Conservation (phyloP, 2,888 invertebrate genomes). For the Ochropleura plecta region DNA sequence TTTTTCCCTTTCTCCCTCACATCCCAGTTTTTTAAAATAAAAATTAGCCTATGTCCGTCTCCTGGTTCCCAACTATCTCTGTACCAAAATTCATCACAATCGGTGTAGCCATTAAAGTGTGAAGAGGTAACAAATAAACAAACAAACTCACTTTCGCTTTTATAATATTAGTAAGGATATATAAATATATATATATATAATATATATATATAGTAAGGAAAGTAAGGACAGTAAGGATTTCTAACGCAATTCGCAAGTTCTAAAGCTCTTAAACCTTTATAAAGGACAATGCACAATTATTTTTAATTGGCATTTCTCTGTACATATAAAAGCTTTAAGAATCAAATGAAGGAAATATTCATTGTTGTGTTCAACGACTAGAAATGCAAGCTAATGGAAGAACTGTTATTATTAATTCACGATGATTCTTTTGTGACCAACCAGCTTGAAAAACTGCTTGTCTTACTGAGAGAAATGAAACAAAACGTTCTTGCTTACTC, state of each 20-base stretch:
- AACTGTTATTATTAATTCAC: conserved; percentile 41
- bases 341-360: conserved; percentile 29
- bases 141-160: too few species aligned
- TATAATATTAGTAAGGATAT: too few species aligned
- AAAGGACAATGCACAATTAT: conserved; percentile 16
- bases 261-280: conserved; percentile 21
- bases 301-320: conserved; percentile 36
- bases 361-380: conserved; percentile 29
- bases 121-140: too few species aligned
- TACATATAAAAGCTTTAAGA: conserved; percentile 24
- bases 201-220: too few species aligned
- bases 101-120: too few species aligned
- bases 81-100: too few species aligned
- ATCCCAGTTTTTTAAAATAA: too few species aligned
- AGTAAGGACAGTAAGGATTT: too few species aligned
- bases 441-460: conserved; percentile 30
- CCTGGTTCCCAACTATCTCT: too few species aligned
- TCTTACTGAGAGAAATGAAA: conserved; percentile 25
- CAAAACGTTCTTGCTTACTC: conserved; percentile 20
- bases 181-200: too few species aligned
- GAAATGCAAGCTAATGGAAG: conserved; percentile 35
- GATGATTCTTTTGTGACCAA: conserved; percentile 46
- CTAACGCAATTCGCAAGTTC: not conserved
- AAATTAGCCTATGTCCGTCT: too few species aligned
- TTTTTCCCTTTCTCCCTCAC: too few species aligned